Evolutionary conservation across 1,140 invertebrate genomes (phyloP), one percentile per base, ranked within the genome.

Genomic region (Elysia chlorotica): DNA sequence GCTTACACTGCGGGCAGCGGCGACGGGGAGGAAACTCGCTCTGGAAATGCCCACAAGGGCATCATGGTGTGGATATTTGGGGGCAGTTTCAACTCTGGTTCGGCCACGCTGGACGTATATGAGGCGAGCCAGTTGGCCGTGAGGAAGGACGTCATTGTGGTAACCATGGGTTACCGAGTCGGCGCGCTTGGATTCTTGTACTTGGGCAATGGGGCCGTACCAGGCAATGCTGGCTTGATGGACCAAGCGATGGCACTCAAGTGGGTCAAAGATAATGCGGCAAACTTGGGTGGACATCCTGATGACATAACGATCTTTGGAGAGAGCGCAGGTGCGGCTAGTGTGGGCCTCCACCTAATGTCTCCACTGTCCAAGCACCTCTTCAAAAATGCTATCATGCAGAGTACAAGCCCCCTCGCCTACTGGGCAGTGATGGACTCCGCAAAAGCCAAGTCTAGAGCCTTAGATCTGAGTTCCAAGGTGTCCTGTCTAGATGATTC

Each of bases 21-120:
- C n/a, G n/a, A n/a, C n/a, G n/a, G n/a, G n/a, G n/a, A n/a, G 21
- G n/a, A n/a, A n/a, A n/a, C n/a, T 3, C 92, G 92, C 70, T 96
- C 97, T 92, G 80, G 84, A 83, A 70, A 74, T 68, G 36, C 63
- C 89, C 62, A 61, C 3, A 82, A 54, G 21, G 92, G 96, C n/a
- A 95, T 97, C 33, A 92, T 98, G 92, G 91, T 98, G 38, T 98
- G 96, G 96, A 93, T 98, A 74, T 98, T 94, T 85, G 96, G 97
- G 48, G 97, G 97, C 56, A 95, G 96, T 3, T 98, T 98, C 88
- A 96, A 95, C 83, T 72, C 65, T 31, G 95, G 96, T n/a, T 93
- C 94, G 17, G 93, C 93, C 31, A 97, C 95, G n/a, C 89, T 98
- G 74, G 95, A 98, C 84, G 92, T 98, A 5, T 99, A 98, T 86